Conservation (phyloP, 2,113 vertebrate genomes). For the Saguinus midas region DNA sequence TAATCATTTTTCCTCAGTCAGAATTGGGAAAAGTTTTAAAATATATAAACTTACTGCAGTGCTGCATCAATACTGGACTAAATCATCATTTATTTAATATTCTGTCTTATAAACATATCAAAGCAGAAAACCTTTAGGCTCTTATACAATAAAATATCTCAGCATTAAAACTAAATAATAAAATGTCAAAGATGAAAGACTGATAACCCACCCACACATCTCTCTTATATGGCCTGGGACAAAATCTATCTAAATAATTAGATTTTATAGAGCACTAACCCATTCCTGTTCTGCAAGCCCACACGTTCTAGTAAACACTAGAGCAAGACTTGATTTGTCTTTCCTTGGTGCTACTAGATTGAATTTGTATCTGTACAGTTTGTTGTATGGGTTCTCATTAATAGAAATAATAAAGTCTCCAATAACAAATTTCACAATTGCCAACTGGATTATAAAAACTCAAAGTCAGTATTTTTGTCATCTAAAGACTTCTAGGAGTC, state of each 20-base stretch:
- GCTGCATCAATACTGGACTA: slow-evolving; percentile 43
- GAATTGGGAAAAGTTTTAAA: slow-evolving; percentile 25
- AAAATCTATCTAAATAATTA: slow-evolving; percentile 24
- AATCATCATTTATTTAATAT: slow-evolving; percentile 76
- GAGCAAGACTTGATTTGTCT: background rate
- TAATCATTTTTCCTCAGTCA: slow-evolving; percentile 43
- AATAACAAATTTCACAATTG: background rate
- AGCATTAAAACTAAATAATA: slow-evolving; percentile 68
- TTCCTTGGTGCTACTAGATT: background rate
- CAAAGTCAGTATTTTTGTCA: background rate
- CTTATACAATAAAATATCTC: slow-evolving; percentile 65
- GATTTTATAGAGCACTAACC: background rate
- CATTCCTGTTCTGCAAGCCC: background rate
- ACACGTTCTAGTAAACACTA: background rate
- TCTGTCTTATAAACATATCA: slow-evolving; percentile 72
- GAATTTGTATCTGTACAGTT: background rate
- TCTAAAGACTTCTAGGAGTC: background rate
- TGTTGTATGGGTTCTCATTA: background rate
- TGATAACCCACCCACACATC: slow-evolving; percentile 14
- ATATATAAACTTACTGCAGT: slow-evolving; percentile 44
- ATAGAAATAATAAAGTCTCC: background rate
- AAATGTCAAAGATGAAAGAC: slow-evolving; percentile 70
- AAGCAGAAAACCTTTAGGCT: slow-evolving; percentile 67
- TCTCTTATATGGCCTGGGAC: background rate
- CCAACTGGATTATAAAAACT: background rate